Evolutionary conservation across 2,797 vertebrate species (phyloP), one percentile per base, ranked within the genome.

Genomic region (Mus minutoides): DNA sequence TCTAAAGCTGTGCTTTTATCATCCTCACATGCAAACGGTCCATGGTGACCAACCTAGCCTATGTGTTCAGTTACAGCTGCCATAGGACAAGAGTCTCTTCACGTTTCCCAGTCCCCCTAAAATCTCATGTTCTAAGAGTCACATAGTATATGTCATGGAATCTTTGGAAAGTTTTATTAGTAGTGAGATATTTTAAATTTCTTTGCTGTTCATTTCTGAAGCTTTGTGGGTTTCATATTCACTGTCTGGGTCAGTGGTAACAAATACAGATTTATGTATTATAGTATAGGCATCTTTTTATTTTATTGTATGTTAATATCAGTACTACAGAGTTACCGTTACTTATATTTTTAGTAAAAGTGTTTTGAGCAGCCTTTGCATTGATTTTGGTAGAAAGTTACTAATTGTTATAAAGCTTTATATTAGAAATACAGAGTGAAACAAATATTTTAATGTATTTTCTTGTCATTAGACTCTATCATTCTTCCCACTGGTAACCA

Each of bases 181-280:
- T 89, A 58, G 77, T 69, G 67, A 93, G 29, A 80, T 46, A 78
- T 75, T 90, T 90, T 24, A 75, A 22, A 82, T 92, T 43, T 92
- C 58, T 95, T 71, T 91, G 6, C 60, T 94, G 40, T 29, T 94
- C 37, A 19, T 94, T 94, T 86, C 11, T 78, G 77, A 37, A 56
- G 37, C 40, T 85, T 24, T 37, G 43, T 64, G 43, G 69, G 49
- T 88, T 91, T 96, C 84, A 92, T 79, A 54, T 75, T 79, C 2
- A 58, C 88, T n/a, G 67, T 88, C 31, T 86, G 82, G 78, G 14
- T 3, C 90, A 34, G 37, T 80, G 78, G 76, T 90, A 78, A 88
- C 84, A 76, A 34, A 24, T 82, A 58, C 40, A 86, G 49, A 60
- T 93, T 73, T 69, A 78, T 78, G 77, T 26, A 64, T 92, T 93